A percentile compares a stretch with the other conserved stretches of the same genome.
Conservation (phyloP, 2,888 invertebrate species). For the Diploptera punctata region DNA sequence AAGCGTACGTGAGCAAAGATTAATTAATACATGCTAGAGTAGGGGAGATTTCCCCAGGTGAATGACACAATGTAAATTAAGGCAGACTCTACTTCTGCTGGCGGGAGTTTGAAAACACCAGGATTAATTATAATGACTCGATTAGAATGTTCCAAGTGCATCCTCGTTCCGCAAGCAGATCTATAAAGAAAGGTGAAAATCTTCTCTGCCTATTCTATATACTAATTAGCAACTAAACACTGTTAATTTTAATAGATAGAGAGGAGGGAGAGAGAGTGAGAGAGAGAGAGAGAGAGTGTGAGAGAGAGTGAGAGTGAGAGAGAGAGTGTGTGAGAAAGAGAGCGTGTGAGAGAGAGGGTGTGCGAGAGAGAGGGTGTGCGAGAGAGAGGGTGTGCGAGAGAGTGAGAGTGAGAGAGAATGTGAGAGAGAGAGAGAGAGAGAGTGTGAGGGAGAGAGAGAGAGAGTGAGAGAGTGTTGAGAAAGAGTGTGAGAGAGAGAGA, state of each 20-base stretch:
- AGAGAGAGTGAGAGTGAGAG: too few species aligned
- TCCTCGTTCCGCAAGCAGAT: conserved; percentile 10
- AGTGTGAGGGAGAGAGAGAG: too few species aligned
- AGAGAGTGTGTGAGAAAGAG: not conserved
- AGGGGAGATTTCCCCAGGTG: conserved; percentile 10
- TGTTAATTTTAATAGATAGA: not conserved
- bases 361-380: too few species aligned
- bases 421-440: too few species aligned
- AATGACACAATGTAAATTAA: conserved; percentile 24
- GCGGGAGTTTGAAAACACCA: not conserved
- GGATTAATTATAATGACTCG: conserved; percentile 9
- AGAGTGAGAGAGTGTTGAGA: too few species aligned
- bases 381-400: too few species aligned
- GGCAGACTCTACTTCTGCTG: not conserved
- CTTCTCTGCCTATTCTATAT: not conserved
- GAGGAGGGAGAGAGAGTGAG: too few species aligned
- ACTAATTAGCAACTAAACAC: conserved; percentile 13
- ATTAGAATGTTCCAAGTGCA: conserved; percentile 10
- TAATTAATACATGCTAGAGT: conserved; percentile 16
- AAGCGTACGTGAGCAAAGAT: conserved; percentile 3
- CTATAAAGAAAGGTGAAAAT: not conserved
- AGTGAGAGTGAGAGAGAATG: too few species aligned
- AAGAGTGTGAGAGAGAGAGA: too few species aligned
- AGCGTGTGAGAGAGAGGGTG: too few species aligned
- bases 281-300: too few species aligned